A percentile compares a stretch with the other conserved stretches of the same genome.
phyloP scores from a whole-genome alignment of 2,888 invertebrate genomes.

The Anorthoa munda region DNA sequence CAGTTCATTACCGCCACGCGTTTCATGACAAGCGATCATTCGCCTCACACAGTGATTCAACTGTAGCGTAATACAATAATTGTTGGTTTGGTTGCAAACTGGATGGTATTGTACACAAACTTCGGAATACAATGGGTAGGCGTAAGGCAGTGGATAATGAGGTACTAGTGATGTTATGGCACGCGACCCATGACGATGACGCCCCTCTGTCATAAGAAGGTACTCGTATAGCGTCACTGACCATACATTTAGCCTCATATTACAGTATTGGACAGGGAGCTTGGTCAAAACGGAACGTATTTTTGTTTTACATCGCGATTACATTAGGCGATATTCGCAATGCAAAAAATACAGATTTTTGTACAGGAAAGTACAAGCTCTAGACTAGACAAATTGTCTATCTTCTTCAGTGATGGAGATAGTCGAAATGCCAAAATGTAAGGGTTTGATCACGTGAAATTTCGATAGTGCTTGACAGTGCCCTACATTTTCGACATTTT shows the following conservation, averaged over 20 bases:
- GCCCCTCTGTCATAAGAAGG: slow-evolving; percentile 49
- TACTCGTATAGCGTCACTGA: background rate
- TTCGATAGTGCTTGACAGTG: no score
- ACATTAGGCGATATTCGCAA: no score
- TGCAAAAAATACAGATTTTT: no score
- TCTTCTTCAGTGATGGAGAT: no score
- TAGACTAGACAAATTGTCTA: no score
- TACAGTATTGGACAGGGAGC: background rate
- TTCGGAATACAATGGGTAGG: slow-evolving; percentile 39
- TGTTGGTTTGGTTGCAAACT: slow-evolving; percentile 24
- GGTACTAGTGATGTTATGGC: slow-evolving; percentile 32
- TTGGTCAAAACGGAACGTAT: no score
- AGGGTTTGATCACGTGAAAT: no score
- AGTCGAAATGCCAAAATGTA: no score
- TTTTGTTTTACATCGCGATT: no score
- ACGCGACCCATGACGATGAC: slow-evolving; percentile 73
- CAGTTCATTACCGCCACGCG: slow-evolving; percentile 50
- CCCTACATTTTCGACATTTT: no score
- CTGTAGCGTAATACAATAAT: slow-evolving; percentile 31
- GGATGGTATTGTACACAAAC: slow-evolving; percentile 36
- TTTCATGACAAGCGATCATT: slow-evolving; percentile 52
- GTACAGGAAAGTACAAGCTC: no score
- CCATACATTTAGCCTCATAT: slow-evolving; percentile 1
- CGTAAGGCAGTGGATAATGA: slow-evolving; percentile 42
- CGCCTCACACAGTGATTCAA: slow-evolving; percentile 21